Percentiles rank a stretch among this genome's conserved stretches.
Conservation (phyloP, 2,797 vertebrate species). For the Megalops cyprinoides region DNA sequence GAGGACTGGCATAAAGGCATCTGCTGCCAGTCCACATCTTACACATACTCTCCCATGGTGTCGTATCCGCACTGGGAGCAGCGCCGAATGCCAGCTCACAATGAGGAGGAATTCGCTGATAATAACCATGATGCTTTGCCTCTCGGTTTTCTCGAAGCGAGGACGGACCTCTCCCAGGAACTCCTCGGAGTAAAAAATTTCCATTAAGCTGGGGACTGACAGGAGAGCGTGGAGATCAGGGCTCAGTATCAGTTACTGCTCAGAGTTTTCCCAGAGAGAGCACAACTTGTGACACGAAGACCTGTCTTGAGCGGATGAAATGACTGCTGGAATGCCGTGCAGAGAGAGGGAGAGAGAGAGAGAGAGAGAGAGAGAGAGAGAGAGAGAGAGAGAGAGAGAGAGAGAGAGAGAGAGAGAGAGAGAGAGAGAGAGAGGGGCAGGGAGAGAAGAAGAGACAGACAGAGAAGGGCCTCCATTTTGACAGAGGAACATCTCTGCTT, state of each 20-base stretch:
- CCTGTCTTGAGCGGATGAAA: slow-evolving; percentile 30
- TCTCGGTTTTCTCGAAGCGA: not conserved
- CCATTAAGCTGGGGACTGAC: slow-evolving; percentile 30
- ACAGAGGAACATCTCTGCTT: not conserved
- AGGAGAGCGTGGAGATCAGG: slow-evolving; percentile 33
- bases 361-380: not conserved
- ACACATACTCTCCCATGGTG: not conserved
- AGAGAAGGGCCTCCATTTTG: not conserved
- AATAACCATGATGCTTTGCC: not conserved
- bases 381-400: not conserved
- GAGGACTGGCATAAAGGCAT: not conserved
- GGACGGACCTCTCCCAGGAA: not conserved
- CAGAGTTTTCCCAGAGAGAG: slow-evolving; percentile 49
- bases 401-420: not conserved
- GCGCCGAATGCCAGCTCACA: not conserved
- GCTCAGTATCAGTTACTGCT: slow-evolving; percentile 47
- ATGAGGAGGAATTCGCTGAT: slow-evolving; percentile 17
- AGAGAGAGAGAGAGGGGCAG: not conserved
- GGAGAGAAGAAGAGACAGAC: not conserved
- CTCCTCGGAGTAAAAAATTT: not conserved
- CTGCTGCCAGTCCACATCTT: not conserved
- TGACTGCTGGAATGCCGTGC: not conserved
- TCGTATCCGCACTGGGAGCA: not conserved
- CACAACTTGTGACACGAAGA: slow-evolving; percentile 49
- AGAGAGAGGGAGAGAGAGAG: not conserved